Evolutionary conservation across 2,797 vertebrate genomes (phyloP).

Genomic region (Enteromius unitaeniatus): DNA sequence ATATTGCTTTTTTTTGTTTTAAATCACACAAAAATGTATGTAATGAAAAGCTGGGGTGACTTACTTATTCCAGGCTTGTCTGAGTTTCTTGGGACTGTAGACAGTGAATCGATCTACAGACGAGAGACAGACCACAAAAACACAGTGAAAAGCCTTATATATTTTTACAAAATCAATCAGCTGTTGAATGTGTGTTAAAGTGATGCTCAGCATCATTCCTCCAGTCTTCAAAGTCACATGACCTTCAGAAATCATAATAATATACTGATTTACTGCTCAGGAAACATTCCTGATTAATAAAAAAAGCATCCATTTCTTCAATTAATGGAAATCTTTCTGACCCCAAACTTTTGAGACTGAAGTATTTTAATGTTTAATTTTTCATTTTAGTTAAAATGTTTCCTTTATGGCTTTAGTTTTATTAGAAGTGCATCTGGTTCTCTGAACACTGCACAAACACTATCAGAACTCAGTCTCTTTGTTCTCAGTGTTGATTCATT

Average conservation of each 20-base stretch:
- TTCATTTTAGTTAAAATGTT: background rate
- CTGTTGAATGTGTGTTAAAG: too few species aligned
- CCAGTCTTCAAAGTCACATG: too few species aligned
- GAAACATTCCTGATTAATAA: background rate
- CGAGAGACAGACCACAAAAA: too few species aligned
- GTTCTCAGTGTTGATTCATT: constrained; percentile 11
- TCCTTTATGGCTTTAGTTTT: background rate
- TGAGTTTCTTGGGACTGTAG: constrained; percentile 93
- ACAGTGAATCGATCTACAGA: constrained; percentile 91
- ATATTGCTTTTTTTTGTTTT: background rate
- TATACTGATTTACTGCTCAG: too few species aligned
- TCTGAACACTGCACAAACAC: background rate
- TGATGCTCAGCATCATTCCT: too few species aligned
- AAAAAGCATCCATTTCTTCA: background rate
- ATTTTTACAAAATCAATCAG: too few species aligned
- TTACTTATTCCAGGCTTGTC: constrained; percentile 99
- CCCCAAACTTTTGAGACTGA: background rate
- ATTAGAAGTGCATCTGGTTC: too few species aligned
- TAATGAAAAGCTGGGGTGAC: constrained; percentile 63
- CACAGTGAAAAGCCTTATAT: too few species aligned
- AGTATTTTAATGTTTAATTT: background rate
- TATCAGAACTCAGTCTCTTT: constrained; percentile 9
- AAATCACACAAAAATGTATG: background rate
- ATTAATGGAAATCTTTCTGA: background rate
- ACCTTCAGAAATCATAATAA: too few species aligned